Conservation (phyloP, 2,888 invertebrate species). For the Lagria hirta region DNA sequence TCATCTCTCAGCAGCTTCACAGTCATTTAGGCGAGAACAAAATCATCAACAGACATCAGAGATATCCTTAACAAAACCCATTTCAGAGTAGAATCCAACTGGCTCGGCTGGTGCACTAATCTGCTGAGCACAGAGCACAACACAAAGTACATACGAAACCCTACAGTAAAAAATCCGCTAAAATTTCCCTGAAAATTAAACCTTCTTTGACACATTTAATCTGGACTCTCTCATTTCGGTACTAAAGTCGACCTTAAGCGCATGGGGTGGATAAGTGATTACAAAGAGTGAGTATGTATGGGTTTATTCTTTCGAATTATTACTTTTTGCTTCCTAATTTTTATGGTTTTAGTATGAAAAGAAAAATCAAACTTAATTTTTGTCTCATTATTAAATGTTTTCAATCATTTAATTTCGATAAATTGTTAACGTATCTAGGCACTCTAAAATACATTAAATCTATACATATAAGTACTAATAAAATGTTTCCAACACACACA, state of each 20-base stretch:
- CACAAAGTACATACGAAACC: slow-evolving; percentile 47
- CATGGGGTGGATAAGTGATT: slow-evolving; percentile 5
- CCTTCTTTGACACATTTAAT: slow-evolving; percentile 55
- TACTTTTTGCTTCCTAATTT: no score
- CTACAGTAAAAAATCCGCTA: slow-evolving; percentile 53
- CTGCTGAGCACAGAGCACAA: slow-evolving; percentile 32
- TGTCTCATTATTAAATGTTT: no score
- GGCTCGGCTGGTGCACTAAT: slow-evolving; percentile 43
- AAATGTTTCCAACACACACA: no score
- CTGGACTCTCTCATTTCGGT: slow-evolving; percentile 37
- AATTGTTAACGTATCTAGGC: no score
- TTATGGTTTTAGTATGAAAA: no score
- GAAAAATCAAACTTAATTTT: no score
- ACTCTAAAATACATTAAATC: no score
- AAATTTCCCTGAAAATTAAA: slow-evolving; percentile 56
- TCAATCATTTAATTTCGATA: no score
- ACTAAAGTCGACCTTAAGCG: slow-evolving; percentile 32
- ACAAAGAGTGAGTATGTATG: no score
- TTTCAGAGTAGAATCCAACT: slow-evolving; percentile 38
- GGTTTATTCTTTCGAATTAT: no score
- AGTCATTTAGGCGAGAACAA: slow-evolving; percentile 51
- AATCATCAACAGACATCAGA: slow-evolving; percentile 47
- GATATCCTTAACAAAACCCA: slow-evolving; percentile 49
- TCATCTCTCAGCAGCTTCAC: slow-evolving; percentile 44
- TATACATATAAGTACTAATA: no score